Conservation (phyloP, 2,888 invertebrate genomes). For the Serrognathus titanus region DNA sequence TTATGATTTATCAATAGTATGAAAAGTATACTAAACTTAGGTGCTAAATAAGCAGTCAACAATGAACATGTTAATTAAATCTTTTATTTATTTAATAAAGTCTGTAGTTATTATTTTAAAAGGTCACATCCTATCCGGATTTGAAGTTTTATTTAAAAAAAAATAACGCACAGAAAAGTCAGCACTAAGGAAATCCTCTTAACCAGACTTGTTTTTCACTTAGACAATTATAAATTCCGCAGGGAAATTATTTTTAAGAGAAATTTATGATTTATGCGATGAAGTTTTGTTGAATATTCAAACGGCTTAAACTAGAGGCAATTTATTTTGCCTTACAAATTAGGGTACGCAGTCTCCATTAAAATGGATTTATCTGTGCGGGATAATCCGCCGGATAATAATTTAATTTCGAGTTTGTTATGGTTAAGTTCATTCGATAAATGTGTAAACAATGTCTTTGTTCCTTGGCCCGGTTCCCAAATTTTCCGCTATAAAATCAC, state of each 20-base stretch:
- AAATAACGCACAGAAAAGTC: neutral
- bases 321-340: slow-evolving; percentile 11
- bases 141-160: neutral
- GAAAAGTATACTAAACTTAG: too few relatives aligned
- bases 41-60: too few relatives aligned
- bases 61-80: neutral
- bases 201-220: neutral
- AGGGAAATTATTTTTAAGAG: too few relatives aligned
- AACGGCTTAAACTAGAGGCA: neutral
- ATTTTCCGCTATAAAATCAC: too few relatives aligned
- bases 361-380: neutral
- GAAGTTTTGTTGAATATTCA: neutral
- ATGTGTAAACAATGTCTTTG: too few relatives aligned
- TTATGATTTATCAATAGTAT: too few relatives aligned
- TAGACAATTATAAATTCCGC: too few relatives aligned
- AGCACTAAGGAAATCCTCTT: neutral
- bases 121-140: too few relatives aligned
- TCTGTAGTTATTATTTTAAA: neutral
- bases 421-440: too few relatives aligned
- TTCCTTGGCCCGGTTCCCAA: too few relatives aligned
- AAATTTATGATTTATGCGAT: slow-evolving; percentile 1
- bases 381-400: slow-evolving; percentile 1
- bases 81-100: neutral
- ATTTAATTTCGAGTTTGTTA: slow-evolving; percentile 1
- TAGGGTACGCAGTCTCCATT: slow-evolving; percentile 3